Percentiles rank a stretch among this genome's conserved stretches.
Evolutionary conservation across 2,113 vertebrate genomes (phyloP).

Genomic region (Corythaeola cristata): DNA sequence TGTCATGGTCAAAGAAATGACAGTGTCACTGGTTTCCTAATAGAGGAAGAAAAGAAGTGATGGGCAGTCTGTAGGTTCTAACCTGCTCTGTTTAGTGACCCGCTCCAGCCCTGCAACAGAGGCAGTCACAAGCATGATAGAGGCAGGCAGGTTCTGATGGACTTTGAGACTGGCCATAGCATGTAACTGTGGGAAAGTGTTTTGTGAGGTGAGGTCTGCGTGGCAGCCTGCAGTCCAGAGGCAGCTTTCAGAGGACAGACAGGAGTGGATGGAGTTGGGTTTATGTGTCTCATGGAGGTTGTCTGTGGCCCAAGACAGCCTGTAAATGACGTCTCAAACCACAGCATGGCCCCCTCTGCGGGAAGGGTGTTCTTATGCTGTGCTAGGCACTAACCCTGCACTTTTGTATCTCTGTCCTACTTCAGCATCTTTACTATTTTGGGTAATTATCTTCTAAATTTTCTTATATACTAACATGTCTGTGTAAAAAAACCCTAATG

Average conservation of each 20-base stretch:
- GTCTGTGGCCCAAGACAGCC: background rate
- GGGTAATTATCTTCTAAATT: background rate
- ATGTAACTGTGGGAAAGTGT: background rate
- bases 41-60: background rate
- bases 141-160: background rate
- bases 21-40: background rate
- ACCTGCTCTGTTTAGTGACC: background rate
- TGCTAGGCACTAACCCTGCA: background rate
- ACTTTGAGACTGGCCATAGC: background rate
- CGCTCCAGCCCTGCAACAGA: background rate
- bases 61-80: background rate
- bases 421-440: background rate
- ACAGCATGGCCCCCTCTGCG: accelerated
- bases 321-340: background rate
- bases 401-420: background rate
- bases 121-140: background rate
- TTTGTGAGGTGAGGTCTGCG: background rate
- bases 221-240: background rate
- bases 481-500: background rate
- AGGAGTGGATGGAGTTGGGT: background rate
- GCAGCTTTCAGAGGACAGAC: background rate
- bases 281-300: background rate
- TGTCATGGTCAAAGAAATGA: background rate
- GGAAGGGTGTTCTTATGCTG: background rate
- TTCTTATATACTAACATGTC: background rate